A percentile compares a stretch with the other conserved stretches of the same genome.
These are phyloP conservation scores for Melanotaenia duboulayi DNA, from an alignment of 2,113 vertebrate species.

Conservation along the genomic window DNA sequence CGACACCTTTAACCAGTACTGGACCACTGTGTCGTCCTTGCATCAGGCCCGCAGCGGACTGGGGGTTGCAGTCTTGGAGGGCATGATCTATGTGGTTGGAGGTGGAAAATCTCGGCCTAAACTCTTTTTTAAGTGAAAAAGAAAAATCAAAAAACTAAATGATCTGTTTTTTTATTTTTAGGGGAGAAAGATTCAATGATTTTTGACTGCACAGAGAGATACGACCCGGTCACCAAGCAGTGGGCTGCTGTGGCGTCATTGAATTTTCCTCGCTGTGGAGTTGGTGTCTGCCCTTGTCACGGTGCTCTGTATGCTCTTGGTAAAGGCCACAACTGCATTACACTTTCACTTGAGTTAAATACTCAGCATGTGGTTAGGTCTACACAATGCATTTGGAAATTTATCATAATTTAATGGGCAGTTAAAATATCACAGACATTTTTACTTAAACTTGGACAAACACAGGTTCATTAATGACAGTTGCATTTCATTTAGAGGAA, in stretches of 20 bases:
- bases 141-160: background rate
- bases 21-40: slow-evolving; percentile 97
- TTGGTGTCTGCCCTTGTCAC: slow-evolving; percentile 93
- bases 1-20: slow-evolving; percentile 98
- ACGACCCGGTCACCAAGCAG: slow-evolving; percentile 95
- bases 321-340: slow-evolving; percentile 60
- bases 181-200: slow-evolving; percentile 98
- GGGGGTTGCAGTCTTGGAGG: slow-evolving; percentile 92
- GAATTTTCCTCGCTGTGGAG: slow-evolving; percentile 93
- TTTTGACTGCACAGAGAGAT: slow-evolving; percentile 96
- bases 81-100: slow-evolving; percentile 97
- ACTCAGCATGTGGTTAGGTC: background rate
- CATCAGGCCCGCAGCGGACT: slow-evolving; percentile 95
- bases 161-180: slow-evolving; percentile 51
- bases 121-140: background rate
- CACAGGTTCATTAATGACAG: too few species aligned
- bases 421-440: too few species aligned
- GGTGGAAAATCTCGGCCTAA: slow-evolving; percentile 78
- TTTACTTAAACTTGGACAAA: too few species aligned
- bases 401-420: too few species aligned
- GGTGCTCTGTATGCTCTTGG: slow-evolving; percentile 96
- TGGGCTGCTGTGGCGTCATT: slow-evolving; percentile 95
- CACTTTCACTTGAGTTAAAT: background rate
- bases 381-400: too few species aligned
- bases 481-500: too few species aligned